These are phyloP conservation scores for Hyles vespertilio DNA, from an alignment of 1,140 invertebrate species.

Conservation along the genomic window DNA sequence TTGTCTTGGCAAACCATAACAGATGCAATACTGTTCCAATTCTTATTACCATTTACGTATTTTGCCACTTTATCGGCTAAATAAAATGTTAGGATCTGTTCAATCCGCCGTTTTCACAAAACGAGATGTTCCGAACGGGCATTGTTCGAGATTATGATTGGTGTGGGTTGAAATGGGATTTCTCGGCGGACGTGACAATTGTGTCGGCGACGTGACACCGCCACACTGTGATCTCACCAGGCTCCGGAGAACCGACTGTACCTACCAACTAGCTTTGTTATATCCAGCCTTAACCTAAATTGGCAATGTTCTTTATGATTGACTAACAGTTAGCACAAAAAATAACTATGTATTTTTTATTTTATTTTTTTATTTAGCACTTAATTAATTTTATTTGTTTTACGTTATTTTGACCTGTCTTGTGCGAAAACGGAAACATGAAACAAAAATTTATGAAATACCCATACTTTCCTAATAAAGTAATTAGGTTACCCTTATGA, in stretches of 20 bases:
- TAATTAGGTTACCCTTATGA: too few species aligned
- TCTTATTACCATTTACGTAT: too few species aligned
- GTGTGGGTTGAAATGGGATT: constrained; percentile 27
- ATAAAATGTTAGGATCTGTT: neutral
- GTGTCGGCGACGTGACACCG: constrained; percentile 42
- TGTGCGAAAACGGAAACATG: too few species aligned
- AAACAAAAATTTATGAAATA: too few species aligned
- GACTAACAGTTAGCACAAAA: too few species aligned
- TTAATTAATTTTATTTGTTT: too few species aligned
- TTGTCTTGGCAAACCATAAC: too few species aligned
- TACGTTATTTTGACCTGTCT: too few species aligned
- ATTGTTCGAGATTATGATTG: constrained; percentile 14
- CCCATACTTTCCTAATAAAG: too few species aligned
- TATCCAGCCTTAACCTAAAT: constrained; percentile 22
- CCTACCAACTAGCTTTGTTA: constrained; percentile 14
- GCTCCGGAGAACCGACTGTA: neutral
- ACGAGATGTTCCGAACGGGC: neutral
- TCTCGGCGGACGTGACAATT: constrained; percentile 57
- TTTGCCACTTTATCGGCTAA: neutral
- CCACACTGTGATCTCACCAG: constrained; percentile 43
- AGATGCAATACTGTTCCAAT: too few species aligned
- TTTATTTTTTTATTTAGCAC: too few species aligned
- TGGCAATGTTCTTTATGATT: neutral
- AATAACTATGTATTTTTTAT: too few species aligned
- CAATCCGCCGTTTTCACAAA: neutral